Base-by-base conservation (phyloP, 1,140 invertebrate genomes). In the Drosophila kurseongensis region DNA sequence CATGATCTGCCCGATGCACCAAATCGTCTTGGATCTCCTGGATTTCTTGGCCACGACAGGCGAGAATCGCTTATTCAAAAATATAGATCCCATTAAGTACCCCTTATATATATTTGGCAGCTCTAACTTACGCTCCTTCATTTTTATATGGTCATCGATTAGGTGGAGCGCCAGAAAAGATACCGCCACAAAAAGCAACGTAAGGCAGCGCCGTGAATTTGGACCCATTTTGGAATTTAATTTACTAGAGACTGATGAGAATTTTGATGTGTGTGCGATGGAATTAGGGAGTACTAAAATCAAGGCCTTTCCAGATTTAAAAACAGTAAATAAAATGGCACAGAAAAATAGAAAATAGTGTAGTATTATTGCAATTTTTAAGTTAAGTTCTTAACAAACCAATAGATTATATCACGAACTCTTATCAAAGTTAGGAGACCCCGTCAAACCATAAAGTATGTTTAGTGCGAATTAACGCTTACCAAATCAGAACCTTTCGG, bases 401-500 rank as follows among this genome's bases (percentile, higher is more conserved):
- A 23, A 23, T 23, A 23, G 18, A 23, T 23, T 23, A 23, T 23
- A 23, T 13, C 47, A 6, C 5, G 4, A 2, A 9, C 1, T 32
- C 16, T 35, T 42, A 63, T 60, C 55, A 14, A 6, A 2, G n/a
- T 18, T 5, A 14, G 12, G 27, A 41, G 14, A 0, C 16, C 8
- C 27, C 10, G 58, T 58, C 1, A 59, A 42, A 12, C 13, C 16
- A 35, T 41, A 66, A 65, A 50, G 1, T 1, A 29, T 32, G 23
- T 59, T 62, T 62, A 62, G 38, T 13, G 60, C 54, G 36, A 59
- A 60, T 62, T 62, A 27, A 27, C 60, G 60, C 60, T 62, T 14
- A 55, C 18, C 45, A 60, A 63, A 62, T 45, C 32, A 65, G 32
- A 47, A 45, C 14, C 23, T 55, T 40, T 66, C 27, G 66, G 23